Conservation (phyloP, 2,113 vertebrate species). For the Oostethus manadensis region DNA sequence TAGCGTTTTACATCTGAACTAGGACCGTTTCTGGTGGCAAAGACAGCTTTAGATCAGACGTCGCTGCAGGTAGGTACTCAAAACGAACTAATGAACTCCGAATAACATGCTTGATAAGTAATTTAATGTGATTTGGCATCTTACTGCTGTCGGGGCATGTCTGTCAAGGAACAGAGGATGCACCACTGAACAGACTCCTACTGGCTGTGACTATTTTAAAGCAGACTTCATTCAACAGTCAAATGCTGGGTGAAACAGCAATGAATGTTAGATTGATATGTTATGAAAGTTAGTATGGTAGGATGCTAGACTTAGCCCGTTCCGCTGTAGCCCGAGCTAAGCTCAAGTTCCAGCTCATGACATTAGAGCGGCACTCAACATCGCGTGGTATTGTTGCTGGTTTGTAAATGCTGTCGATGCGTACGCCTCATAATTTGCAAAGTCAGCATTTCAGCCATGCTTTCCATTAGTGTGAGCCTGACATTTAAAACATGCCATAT, state of each 20-base stretch:
- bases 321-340: conserved; percentile 6
- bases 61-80: conserved; percentile 12
- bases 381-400: conserved; percentile 9
- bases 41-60: conserved; percentile 27
- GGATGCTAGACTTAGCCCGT: background rate
- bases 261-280: conserved; percentile 15
- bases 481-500: conserved; percentile 40
- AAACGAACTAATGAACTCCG: background rate
- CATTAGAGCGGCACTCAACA: background rate
- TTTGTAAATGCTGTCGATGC: conserved; percentile 33
- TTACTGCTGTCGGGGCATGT: conserved; percentile 4
- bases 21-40: background rate
- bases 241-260: conserved; percentile 12
- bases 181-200: background rate
- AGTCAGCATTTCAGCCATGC: conserved; percentile 60
- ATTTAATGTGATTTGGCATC: conserved; percentile 8
- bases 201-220: conserved; percentile 1
- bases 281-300: conserved; percentile 8
- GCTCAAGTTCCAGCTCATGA: conserved; percentile 9
- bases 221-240: conserved; percentile 5
- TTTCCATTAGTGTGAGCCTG: conserved; percentile 51
- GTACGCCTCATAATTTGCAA: conserved; percentile 48
- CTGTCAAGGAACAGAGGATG: too few species aligned
- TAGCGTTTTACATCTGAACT: background rate
- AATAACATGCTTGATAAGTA: background rate